A percentile compares a stretch with the other conserved stretches of the same genome.
phyloP scores from a whole-genome alignment of 2,888 invertebrate genomes.

The Drosophila gaucha region DNA sequence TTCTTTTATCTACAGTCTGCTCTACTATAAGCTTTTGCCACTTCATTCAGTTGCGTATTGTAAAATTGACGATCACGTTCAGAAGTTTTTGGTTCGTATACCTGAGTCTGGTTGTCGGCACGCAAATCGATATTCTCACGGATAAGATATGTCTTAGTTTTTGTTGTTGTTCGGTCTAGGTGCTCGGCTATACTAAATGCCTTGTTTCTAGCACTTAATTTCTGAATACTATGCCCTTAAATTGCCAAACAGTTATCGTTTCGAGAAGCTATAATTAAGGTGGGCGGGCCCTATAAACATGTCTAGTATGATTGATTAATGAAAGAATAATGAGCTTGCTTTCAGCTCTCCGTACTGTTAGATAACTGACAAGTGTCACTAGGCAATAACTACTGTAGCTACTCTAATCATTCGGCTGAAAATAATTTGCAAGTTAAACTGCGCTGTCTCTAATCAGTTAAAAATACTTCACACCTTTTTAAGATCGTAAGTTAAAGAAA shows the following conservation, averaged over 20 bases:
- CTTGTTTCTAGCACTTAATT: constrained; percentile 9
- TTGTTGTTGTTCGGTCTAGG: neutral
- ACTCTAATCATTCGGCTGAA: constrained; percentile 1
- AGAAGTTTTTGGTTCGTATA: neutral
- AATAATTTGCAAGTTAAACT: constrained; percentile 7
- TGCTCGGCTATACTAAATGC: neutral
- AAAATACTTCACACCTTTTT: constrained; percentile 1
- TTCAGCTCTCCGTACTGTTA: neutral
- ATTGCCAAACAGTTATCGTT: constrained; percentile 22
- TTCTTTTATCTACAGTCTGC: neutral
- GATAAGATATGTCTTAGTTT: constrained; percentile 50
- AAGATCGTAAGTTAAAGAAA: neutral
- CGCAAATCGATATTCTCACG: constrained; percentile 22
- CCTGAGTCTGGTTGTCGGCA: constrained; percentile 12
- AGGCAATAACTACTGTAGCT: constrained; percentile 23
- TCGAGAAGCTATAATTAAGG: constrained; percentile 21
- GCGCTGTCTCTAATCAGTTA: neutral
- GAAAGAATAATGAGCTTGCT: constrained; percentile 49
- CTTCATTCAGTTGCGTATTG: neutral
- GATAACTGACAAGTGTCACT: neutral
- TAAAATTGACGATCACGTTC: constrained; percentile 7
- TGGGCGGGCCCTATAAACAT: neutral
- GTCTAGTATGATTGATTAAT: constrained; percentile 50
- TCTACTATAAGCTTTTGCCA: too few species aligned
- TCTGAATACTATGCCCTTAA: neutral